Base-by-base conservation (phyloP, 2,888 invertebrate genomes). In the Osmoderma eremita region DNA sequence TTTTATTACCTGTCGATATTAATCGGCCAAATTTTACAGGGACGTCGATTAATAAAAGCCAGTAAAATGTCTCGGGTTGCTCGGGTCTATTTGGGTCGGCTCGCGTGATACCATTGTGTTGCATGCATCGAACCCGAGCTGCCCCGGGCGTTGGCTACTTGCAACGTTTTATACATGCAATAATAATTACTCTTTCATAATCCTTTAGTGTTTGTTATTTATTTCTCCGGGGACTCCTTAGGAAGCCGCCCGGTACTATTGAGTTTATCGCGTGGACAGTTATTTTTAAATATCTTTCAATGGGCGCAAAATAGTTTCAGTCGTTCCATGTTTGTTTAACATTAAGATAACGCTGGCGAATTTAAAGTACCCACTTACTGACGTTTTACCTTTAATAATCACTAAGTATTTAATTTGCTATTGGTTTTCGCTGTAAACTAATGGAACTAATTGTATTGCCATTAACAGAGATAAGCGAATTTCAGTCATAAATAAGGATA, bases 121-220 rank as follows among this genome's bases (percentile, higher is more conserved):
- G 72, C 72, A 72, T 73, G 73, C 68, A 68, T 64, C 65, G 70
- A 70, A 67, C 67, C 66, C 62, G 56, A 67, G 64, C 68, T 67
- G 73, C 75, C 72, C 70, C 73, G 70, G 78, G 78, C 77, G 67
- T 65, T 71, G 73, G 78, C 78, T 79, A 78, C 78, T 78, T 78
- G 78, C 76, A 78, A 78, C 76, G 74, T 73, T 72, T 72, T 67
- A 70, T 73, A 70, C 76, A 78, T 77, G 78, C 77, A 75, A 76
- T 73, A 69, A 74, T 75, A 78, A 77, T 77, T 76, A 75, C 75
- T 72, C 72, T 74, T 75, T 75, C 73, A 74, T 74, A 76, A 75
- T 74, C 73, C 75, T 75, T 75, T 76, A 75, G 74, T 69, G 67
- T 71, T 73, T 71, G 74, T 75, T 74, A 76, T 77, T 77, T 75